Base-by-base conservation (phyloP, 2,888 invertebrate genomes). In the Myathropa florea region DNA sequence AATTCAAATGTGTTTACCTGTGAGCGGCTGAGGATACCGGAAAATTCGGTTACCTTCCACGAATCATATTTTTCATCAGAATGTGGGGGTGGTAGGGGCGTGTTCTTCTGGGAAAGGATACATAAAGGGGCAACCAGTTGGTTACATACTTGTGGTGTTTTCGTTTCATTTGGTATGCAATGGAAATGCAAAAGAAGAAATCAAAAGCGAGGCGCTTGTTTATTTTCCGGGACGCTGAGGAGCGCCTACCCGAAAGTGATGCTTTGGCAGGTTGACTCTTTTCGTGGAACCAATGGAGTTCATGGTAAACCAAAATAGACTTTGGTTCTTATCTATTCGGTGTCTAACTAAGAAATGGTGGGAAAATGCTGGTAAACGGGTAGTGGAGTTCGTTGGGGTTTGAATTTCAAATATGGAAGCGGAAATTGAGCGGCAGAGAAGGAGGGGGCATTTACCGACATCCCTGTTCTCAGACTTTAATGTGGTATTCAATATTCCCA, bases 101-200 rank as follows among this genome's bases (percentile, higher is more conserved):
- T 65, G 4, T 36, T 57, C 26, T 57, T 60, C n/a, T n/a, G 30
- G 14, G 39, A n/a, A 39, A 18, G 46, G 18, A 18, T 18, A 21
- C 21, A 18, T 14, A 53, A 12, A 36, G 55, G 33, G 46, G 14
- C 12, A 65, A 65, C 59, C 70, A 59, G 70, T 53, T 65, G 71
- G 61, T 65, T 77, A 77, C 82, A 59, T 83, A 7, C 18, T 71
- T 72, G 60, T 57, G 65, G 30, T 73, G 78, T 68, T 64, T 78
- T 78, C 63, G 33, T 79, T 75, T 79, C 83, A 83, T 83, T 79
- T 55, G 60, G 75, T 83, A 83, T 83, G 79, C 79, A 70, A 79
- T 75, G 79, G 21, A 79, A 70, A 79, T 83, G 68, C 70, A 64
- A 83, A 72, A 67, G 63, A 83, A 59, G 63, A 72, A 83, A 78